Evolutionary conservation across 2,888 invertebrate genomes (phyloP).

Genomic region (Leptothorax acervorum): DNA sequence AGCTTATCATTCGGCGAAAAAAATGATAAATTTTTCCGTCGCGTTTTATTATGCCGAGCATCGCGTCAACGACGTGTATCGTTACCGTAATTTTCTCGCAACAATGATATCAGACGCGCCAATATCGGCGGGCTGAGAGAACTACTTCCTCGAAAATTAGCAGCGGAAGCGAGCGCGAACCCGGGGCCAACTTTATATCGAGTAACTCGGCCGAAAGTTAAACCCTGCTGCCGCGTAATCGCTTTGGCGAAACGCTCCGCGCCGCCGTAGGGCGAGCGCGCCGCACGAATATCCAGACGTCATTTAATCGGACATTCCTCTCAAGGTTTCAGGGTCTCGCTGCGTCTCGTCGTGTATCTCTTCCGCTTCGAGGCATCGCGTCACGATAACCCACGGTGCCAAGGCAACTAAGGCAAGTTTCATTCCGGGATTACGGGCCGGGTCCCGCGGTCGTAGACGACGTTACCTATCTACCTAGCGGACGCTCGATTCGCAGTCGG

Average conservation of each 20-base stretch:
- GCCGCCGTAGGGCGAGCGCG: conserved; percentile 15
- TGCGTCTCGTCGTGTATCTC: conserved; percentile 77
- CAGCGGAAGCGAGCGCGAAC: conserved; percentile 27
- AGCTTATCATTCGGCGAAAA: not conserved
- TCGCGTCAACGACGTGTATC: not conserved
- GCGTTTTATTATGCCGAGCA: too few relatives aligned
- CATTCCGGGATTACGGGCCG: conserved; percentile 79
- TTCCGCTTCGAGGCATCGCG: conserved; percentile 78
- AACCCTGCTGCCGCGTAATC: conserved; percentile 40
- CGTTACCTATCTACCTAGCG: conserved; percentile 33
- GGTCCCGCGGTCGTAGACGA: conserved; percentile 18
- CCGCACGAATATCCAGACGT: conserved; percentile 63
- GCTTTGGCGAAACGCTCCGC: conserved; percentile 31
- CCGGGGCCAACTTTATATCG: conserved; percentile 43
- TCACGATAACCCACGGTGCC: conserved; percentile 78
- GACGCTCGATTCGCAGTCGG: conserved; percentile 63
- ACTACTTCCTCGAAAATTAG: conserved; percentile 41
- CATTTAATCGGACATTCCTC: conserved; percentile 74
- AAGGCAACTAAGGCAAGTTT: conserved; percentile 76
- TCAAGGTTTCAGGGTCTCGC: conserved; percentile 69
- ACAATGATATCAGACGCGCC: conserved; percentile 1
- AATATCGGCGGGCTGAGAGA: conserved; percentile 3
- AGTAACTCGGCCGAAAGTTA: conserved; percentile 48
- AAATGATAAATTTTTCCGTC: not conserved
- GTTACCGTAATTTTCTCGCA: not conserved